A percentile compares a stretch with the other conserved stretches of the same genome.
Conservation (phyloP, 2,888 invertebrate genomes). For the Physocephala rufipes region DNA sequence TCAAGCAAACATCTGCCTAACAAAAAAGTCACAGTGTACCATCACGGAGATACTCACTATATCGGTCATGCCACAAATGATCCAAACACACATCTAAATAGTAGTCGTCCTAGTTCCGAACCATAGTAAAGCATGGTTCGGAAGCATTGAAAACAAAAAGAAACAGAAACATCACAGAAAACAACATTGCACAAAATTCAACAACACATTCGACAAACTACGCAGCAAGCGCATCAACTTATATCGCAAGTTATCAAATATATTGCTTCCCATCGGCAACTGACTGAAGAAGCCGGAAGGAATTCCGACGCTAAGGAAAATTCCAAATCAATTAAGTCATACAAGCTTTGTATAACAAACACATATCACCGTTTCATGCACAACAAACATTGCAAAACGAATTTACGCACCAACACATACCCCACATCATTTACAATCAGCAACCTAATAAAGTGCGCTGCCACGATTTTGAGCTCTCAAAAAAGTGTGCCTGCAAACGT, state of each 20-base stretch:
- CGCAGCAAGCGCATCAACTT: constrained; percentile 38
- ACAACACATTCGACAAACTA: constrained; percentile 28
- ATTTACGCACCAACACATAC: constrained; percentile 41
- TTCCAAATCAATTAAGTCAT: not conserved
- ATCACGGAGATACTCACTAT: no score
- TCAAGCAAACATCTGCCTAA: not conserved
- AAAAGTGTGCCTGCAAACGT: constrained; percentile 51
- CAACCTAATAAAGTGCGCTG: not conserved
- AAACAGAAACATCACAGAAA: no score
- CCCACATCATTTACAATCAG: constrained; percentile 35
- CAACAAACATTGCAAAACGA: constrained; percentile 44
- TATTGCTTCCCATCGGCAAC: constrained; percentile 24
- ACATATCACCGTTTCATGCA: constrained; percentile 21
- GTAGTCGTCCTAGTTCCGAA: no score
- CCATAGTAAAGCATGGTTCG: no score
- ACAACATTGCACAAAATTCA: not conserved
- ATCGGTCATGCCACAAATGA: no score
- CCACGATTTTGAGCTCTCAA: constrained; percentile 29
- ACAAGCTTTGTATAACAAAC: not conserved
- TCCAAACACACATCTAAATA: no score
- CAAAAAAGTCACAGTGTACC: not conserved
- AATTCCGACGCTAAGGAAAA: not conserved
- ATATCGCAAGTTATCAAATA: constrained; percentile 40
- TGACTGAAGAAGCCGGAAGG: not conserved
- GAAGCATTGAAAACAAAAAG: no score